phyloP scores from a whole-genome alignment of 2,888 invertebrate species.

The Crematogaster levior region DNA sequence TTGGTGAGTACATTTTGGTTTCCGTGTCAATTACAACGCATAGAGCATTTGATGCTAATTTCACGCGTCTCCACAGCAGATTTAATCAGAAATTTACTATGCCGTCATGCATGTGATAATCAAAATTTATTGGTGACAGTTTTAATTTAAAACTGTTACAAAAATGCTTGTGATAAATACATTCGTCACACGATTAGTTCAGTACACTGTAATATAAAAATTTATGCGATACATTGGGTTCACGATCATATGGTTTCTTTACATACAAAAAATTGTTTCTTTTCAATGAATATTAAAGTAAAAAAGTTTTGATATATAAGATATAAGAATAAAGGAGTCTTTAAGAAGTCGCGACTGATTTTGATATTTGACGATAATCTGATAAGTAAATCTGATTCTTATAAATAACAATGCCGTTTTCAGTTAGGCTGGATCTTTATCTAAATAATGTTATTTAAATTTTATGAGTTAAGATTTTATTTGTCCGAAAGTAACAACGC shows the following conservation, averaged over 20 bases:
- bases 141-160: constrained; percentile 55
- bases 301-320: neutral
- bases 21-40: constrained; percentile 67
- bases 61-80: constrained; percentile 66
- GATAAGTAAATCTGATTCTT: too few species aligned
- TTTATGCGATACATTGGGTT: neutral
- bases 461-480: too few species aligned
- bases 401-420: too few species aligned
- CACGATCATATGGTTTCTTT: neutral
- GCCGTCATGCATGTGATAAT: constrained; percentile 48
- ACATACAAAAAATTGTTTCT: too few species aligned
- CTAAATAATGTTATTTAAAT: too few species aligned
- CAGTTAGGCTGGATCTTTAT: too few species aligned
- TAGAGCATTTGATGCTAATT: constrained; percentile 71
- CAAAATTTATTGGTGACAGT: constrained; percentile 64
- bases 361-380: too few species aligned
- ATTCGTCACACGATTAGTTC: neutral
- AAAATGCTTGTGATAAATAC: neutral
- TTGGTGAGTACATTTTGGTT: constrained; percentile 68
- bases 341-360: too few species aligned
- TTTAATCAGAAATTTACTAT: constrained; percentile 66
- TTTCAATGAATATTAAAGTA: neutral
- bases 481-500: too few species aligned
- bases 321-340: neutral
- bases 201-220: neutral